Conservation (phyloP, 2,888 invertebrate genomes). For the Crocallis elinguaria region DNA sequence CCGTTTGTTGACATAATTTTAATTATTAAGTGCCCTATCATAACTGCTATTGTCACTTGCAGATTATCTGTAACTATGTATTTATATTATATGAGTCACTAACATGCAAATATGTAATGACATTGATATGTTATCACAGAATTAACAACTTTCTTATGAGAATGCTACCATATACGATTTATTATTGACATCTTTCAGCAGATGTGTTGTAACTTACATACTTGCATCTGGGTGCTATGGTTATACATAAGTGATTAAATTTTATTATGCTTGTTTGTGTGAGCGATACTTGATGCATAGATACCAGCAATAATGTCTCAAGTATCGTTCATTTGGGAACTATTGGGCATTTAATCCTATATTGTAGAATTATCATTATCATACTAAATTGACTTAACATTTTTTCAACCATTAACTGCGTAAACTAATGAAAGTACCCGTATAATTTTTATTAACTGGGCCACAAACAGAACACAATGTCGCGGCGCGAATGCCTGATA, state of each 20-base stretch:
- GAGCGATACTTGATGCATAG: slow-evolving; percentile 67
- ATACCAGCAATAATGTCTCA: slow-evolving; percentile 51
- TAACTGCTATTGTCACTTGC: slow-evolving; percentile 82
- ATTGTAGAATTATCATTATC: slow-evolving; percentile 83
- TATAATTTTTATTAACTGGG: slow-evolving; percentile 79
- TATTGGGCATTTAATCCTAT: slow-evolving; percentile 86
- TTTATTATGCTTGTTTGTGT: slow-evolving; percentile 80
- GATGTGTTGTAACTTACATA: slow-evolving; percentile 81
- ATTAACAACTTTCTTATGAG: slow-evolving; percentile 73
- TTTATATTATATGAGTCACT: slow-evolving; percentile 85
- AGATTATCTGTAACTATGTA: slow-evolving; percentile 83
- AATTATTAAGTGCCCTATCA: slow-evolving; percentile 80
- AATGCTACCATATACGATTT: slow-evolving; percentile 74
- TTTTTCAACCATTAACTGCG: slow-evolving; percentile 83
- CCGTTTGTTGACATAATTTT: slow-evolving; percentile 79
- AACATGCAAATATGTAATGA: slow-evolving; percentile 85
- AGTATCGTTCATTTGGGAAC: slow-evolving; percentile 78
- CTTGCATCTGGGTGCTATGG: slow-evolving; percentile 85
- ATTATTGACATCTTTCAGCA: slow-evolving; percentile 58
- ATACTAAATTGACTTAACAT: slow-evolving; percentile 84
- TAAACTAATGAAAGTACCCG: slow-evolving; percentile 80
- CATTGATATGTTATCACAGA: slow-evolving; percentile 71
- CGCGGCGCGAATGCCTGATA: slow-evolving; percentile 85
- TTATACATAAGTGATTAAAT: slow-evolving; percentile 81
- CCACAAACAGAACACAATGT: slow-evolving; percentile 58